These are phyloP conservation scores for Ectemnius continuus DNA, from an alignment of 2,888 invertebrate genomes.

Conservation along the genomic window DNA sequence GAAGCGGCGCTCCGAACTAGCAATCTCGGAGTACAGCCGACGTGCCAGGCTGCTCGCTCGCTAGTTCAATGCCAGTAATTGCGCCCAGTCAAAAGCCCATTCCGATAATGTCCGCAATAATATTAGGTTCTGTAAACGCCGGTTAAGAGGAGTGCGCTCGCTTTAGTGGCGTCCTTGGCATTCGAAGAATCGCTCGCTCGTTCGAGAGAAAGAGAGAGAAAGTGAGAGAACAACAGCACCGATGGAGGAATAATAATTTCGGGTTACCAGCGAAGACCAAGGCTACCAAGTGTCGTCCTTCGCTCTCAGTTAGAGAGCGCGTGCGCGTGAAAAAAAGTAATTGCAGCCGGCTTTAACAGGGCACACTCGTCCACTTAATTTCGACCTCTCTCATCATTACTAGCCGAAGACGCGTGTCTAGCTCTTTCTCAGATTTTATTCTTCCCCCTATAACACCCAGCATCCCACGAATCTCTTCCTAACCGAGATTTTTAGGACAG, in stretches of 20 bases:
- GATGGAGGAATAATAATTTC: conserved; percentile 45
- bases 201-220: too few species aligned
- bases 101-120: conserved; percentile 47
- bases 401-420: not conserved
- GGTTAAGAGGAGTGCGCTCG: conserved; percentile 33
- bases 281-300: conserved; percentile 55
- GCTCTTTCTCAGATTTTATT: too few species aligned
- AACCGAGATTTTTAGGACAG: too few species aligned
- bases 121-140: conserved; percentile 45
- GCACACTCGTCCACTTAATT: conserved; percentile 27
- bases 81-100: conserved; percentile 28
- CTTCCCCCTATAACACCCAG: too few species aligned
- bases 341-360: conserved; percentile 32
- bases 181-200: conserved; percentile 46
- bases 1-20: not conserved
- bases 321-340: conserved; percentile 26
- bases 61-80: conserved; percentile 36
- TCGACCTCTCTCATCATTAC: conserved; percentile 7
- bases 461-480: too few species aligned
- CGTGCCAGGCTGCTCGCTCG: not conserved
- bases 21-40: not conserved
- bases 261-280: conserved; percentile 34
- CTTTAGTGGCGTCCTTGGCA: conserved; percentile 50
- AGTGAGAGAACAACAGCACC: not conserved
- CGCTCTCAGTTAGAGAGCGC: conserved; percentile 13